Base-by-base conservation (phyloP, 2,888 invertebrate species). In the Lithosia quadra region DNA sequence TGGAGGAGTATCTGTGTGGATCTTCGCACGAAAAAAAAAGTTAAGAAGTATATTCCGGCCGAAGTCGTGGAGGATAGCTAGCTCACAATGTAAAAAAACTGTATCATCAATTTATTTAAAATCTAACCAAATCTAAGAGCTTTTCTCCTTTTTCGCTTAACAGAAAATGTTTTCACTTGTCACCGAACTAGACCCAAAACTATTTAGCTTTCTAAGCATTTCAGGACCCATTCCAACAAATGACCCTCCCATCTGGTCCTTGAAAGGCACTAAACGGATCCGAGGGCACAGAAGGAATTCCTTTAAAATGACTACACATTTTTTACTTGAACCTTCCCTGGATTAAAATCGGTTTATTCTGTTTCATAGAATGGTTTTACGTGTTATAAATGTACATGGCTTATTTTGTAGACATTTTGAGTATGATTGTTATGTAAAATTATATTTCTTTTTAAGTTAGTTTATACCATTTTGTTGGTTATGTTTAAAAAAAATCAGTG, bases 181-280 rank as follows among this genome's bases (percentile, higher is more conserved):
- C 56, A 56, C 13, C 8, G 24, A 56, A 56, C 56, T 56, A 22
- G 18, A 39, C 36, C 58, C 65, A 61, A 49, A 49, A 66, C 66
- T 66, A 66, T 61, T 66, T 61, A 66, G 61, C 53, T 55, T 55
- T 28, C 24, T 3, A n/a, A 57, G 34, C 34, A 63, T 68, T 53
- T 55, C 21, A 63, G 68, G 77, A 77, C 36, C 69, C 72, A 77
- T 78, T 79, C 72, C 69, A 69, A 55, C 64, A 77, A 77, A 78
- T 77, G 69, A 72, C 63, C 62, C 15, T 24, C 56, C 70, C 74
- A 77, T 77, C 72, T 79, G 80, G 74, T 22, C 43, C 58, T 33
- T 21, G 22, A 58, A 69, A 63, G 67, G 65, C 49, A 69, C 71
- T 80, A 74, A 71, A 79, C 72, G 74, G 69, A 80, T 75, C 76